Evolutionary conservation across 2,113 vertebrate genomes (phyloP).

Genomic region (Forbesichthys agassizii): DNA sequence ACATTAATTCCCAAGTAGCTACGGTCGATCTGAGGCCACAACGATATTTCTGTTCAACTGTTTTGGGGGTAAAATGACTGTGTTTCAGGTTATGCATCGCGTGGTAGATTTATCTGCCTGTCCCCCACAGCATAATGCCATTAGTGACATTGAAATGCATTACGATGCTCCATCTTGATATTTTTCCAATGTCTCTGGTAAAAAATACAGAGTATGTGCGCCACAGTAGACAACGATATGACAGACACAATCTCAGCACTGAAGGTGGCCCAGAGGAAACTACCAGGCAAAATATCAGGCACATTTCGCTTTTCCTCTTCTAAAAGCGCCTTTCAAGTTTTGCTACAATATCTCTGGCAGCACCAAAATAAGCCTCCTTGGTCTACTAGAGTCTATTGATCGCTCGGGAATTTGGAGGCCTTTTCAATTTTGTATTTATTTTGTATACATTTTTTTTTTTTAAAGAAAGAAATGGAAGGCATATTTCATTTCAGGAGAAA

Average conservation of each 20-base stretch:
- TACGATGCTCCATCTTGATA: no score
- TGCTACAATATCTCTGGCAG: conserved; percentile 67
- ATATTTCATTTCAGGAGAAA: conserved; percentile 70
- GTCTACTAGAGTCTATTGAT: conserved; percentile 42
- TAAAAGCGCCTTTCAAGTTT: conserved; percentile 53
- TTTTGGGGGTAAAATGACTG: no score
- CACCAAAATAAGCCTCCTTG: conserved; percentile 59
- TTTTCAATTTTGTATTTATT: conserved; percentile 17
- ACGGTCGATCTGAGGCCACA: no score
- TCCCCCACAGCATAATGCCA: no score
- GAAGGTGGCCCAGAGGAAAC: conserved; percentile 31
- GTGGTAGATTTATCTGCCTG: no score
- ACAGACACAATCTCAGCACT: conserved; percentile 41
- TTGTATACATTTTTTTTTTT: conserved; percentile 1
- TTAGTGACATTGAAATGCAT: no score
- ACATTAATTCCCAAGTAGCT: no score
- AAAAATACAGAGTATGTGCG: conserved; percentile 15
- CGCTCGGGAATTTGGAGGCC: conserved; percentile 42
- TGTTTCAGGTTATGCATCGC: no score
- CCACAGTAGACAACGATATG: conserved; percentile 1
- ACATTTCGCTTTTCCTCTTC: conserved; percentile 47
- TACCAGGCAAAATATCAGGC: conserved; percentile 66
- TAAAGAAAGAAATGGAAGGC: conserved; percentile 54
- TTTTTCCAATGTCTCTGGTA: not conserved
- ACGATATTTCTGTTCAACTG: no score